Conservation (phyloP, 2,888 invertebrate genomes). For the Palloptera scutellata region DNA sequence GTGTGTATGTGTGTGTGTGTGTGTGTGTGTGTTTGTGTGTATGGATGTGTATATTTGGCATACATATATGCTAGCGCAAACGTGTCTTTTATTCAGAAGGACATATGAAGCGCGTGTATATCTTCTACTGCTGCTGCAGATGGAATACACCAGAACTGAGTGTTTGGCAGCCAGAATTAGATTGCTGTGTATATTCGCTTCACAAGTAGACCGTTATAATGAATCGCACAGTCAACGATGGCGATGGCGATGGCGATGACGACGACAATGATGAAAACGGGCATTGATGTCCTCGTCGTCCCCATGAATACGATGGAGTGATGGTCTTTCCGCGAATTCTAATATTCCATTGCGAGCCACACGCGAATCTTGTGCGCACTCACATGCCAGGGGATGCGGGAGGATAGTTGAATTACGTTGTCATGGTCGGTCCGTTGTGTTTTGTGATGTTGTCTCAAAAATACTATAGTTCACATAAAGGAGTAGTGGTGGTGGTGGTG, state of each 20-base stretch:
- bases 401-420: background rate
- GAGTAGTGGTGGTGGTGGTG: background rate
- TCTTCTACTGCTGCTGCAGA: conserved; percentile 34
- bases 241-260: background rate
- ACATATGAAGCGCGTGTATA: conserved; percentile 37
- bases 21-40: conserved; percentile 23
- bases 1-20: conserved; percentile 29
- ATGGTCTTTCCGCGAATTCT: conserved; percentile 31
- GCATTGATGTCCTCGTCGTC: background rate
- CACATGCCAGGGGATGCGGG: background rate
- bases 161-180: conserved; percentile 29
- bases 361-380: conserved; percentile 8
- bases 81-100: conserved; percentile 42
- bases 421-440: background rate
- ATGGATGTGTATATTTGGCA: background rate
- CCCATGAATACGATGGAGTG: background rate
- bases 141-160: conserved; percentile 28
- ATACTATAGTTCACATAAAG: background rate
- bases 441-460: background rate
- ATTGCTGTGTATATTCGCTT: conserved; percentile 22
- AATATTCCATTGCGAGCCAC: conserved; percentile 19
- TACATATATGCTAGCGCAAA: conserved; percentile 18
- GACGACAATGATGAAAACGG: background rate
- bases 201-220: conserved; percentile 35
- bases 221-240: conserved; percentile 18